Evolutionary conservation across 2,113 vertebrate genomes (phyloP).

Genomic region (Dicaeum eximium): DNA sequence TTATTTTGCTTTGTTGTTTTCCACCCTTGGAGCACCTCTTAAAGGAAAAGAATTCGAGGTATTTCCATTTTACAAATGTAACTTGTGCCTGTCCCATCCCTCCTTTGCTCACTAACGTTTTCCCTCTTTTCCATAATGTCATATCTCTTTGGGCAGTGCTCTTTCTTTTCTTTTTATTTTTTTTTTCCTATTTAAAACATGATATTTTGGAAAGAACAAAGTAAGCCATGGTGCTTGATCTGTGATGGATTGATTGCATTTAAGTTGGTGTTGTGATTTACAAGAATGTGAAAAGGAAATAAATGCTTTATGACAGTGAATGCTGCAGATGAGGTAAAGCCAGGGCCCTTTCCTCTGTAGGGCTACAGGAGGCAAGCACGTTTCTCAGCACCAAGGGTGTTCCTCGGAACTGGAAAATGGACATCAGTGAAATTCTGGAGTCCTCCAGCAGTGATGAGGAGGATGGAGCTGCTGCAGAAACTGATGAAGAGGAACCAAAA

Average conservation of each 20-base stretch:
- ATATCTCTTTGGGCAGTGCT: not conserved
- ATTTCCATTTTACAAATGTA: not conserved
- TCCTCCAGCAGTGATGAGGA: slow-evolving; percentile 94
- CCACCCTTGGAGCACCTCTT: not conserved
- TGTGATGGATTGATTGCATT: not conserved
- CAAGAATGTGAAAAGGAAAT: not conserved
- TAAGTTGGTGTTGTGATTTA: not conserved
- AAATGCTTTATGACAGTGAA: not conserved
- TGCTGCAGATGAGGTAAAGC: not conserved
- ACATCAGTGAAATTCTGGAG: slow-evolving; percentile 95
- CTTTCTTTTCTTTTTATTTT: accelerated
- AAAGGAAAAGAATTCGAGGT: not conserved
- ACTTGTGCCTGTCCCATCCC: not conserved
- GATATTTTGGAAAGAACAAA: not conserved
- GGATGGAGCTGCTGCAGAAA: slow-evolving; percentile 79
- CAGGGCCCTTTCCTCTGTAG: slow-evolving; percentile 64
- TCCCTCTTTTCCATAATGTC: not conserved
- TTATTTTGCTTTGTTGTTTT: not conserved
- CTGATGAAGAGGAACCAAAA: slow-evolving; percentile 79
- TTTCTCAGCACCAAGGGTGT: slow-evolving; percentile 80
- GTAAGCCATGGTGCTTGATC: not conserved
- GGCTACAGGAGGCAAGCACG: slow-evolving; percentile 77
- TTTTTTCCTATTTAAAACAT: not conserved
- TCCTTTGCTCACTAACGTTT: not conserved
- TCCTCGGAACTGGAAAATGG: slow-evolving; percentile 94